Percentiles rank a stretch among this genome's conserved stretches.
These are phyloP conservation scores for Venturia canescens DNA, from an alignment of 1,140 invertebrate genomes.

Conservation along the genomic window DNA sequence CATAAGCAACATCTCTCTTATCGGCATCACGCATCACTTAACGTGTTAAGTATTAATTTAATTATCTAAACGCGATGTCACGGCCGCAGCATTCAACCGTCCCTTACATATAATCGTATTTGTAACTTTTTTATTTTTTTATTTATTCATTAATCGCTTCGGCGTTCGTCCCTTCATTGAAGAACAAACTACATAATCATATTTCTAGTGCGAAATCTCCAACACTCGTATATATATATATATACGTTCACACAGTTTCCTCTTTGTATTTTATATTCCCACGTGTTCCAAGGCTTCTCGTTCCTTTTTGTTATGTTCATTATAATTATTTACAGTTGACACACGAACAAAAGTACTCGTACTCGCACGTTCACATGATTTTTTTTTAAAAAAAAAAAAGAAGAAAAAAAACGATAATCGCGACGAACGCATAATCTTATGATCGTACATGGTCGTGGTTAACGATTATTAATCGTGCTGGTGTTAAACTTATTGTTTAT, in stretches of 20 bases:
- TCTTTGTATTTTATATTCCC: not conserved
- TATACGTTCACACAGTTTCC: constrained; percentile 23
- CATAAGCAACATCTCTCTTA: constrained; percentile 42
- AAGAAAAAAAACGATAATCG: not conserved
- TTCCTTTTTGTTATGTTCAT: constrained; percentile 31
- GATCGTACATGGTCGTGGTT: not conserved
- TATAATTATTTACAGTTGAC: constrained; percentile 52
- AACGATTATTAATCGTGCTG: constrained; percentile 39
- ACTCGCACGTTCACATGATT: not conserved
- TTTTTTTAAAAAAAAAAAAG: constrained; percentile 34
- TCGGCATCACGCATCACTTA: constrained; percentile 39
- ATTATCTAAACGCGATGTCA: constrained; percentile 23
- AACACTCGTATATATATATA: constrained; percentile 17
- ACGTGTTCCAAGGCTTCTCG: constrained; percentile 19
- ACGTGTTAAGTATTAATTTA: constrained; percentile 13
- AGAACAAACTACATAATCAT: constrained; percentile 21
- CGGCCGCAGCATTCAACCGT: not conserved
- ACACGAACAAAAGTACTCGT: constrained; percentile 42
- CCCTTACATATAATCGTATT: not conserved
- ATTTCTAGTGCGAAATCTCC: constrained; percentile 15
- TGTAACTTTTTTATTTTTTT: not conserved
- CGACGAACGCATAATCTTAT: not conserved
- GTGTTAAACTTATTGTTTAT: constrained; percentile 27
- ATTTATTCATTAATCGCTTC: not conserved
- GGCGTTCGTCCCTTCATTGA: not conserved